These are phyloP conservation scores for Caranx melampygus DNA, from an alignment of 2,113 vertebrate genomes.

Conservation along the genomic window DNA sequence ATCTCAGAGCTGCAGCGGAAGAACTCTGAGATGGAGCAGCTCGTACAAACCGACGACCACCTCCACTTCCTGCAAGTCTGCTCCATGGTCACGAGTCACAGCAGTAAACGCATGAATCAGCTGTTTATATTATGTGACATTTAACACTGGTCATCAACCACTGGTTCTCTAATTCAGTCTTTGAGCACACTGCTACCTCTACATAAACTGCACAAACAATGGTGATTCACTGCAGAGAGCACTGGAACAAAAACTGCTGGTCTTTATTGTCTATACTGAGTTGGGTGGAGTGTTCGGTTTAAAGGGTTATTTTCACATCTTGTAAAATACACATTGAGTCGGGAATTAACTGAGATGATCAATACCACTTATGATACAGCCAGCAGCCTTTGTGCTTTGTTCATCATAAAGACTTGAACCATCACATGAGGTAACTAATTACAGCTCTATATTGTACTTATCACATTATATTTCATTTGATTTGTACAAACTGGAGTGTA, in stretches of 20 bases:
- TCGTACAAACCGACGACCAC: conserved; percentile 41
- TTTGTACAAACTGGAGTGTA: no score
- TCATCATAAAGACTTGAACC: no score
- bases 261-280: background rate
- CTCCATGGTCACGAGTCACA: background rate
- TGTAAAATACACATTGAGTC: no score
- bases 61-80: conserved; percentile 63
- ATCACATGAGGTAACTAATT: no score
- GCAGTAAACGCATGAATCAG: background rate
- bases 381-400: no score
- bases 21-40: conserved; percentile 39
- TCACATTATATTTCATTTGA: no score
- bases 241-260: background rate
- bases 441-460: no score
- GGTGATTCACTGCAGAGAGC: background rate
- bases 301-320: background rate
- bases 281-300: background rate
- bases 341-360: background rate
- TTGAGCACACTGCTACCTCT: conserved; percentile 2
- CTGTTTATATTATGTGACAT: background rate
- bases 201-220: background rate
- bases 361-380: background rate
- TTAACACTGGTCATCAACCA: background rate
- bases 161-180: background rate
- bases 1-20: conserved; percentile 39